phyloP scores from a whole-genome alignment of 2,888 invertebrate species.

The Polymixis lichenea region DNA sequence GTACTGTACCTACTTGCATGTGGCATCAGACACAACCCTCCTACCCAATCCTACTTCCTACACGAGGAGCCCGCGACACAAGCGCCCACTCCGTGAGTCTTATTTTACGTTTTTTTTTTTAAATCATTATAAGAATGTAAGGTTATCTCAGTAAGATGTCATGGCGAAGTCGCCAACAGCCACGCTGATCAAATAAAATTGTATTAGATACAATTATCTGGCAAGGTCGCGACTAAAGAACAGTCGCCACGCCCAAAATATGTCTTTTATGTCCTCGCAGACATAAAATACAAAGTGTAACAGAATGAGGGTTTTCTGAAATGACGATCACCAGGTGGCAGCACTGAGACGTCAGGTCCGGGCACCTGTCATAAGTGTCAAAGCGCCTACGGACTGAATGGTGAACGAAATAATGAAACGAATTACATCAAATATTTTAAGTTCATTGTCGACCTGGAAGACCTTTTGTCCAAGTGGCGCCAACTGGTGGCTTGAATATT shows the following conservation, averaged over 20 bases:
- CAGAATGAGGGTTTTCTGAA: too few species aligned
- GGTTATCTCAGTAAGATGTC: not conserved
- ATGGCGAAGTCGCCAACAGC: slow-evolving; percentile 12
- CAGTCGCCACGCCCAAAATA: not conserved
- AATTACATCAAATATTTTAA: too few species aligned
- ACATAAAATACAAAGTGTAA: not conserved
- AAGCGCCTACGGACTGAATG: too few species aligned
- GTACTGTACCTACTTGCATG: slow-evolving; percentile 57
- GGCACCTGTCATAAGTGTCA: too few species aligned
- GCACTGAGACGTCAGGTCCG: too few species aligned
- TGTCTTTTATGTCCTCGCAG: not conserved
- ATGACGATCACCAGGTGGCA: too few species aligned
- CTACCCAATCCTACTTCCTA: slow-evolving; percentile 74
- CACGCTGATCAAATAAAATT: not conserved
- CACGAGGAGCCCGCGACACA: slow-evolving; percentile 72
- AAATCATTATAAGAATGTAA: not conserved
- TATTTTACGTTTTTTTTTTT: slow-evolving; percentile 34
- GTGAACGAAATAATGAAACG: too few species aligned
- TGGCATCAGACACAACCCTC: slow-evolving; percentile 75
- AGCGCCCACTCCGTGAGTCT: slow-evolving; percentile 73
- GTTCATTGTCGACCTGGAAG: too few species aligned
- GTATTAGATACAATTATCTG: not conserved
- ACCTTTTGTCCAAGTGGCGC: too few species aligned
- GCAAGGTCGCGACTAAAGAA: not conserved
- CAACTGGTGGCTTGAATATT: too few species aligned